phyloP scores from a whole-genome alignment of 2,797 vertebrate genomes.

The Anniella stebbinsi region DNA sequence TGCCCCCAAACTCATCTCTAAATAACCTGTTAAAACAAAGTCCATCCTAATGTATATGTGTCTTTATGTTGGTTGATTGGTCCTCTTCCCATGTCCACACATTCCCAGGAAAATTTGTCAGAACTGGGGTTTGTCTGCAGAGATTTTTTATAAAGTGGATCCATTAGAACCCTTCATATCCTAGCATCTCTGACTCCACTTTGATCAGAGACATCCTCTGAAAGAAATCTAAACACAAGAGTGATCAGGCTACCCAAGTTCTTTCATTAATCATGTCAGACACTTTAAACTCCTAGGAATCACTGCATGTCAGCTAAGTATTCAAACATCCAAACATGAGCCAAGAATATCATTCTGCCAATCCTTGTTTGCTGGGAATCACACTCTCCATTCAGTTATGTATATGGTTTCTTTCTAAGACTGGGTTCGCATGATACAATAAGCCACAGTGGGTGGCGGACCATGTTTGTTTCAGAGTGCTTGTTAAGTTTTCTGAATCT shows the following conservation, averaged over 20 bases:
- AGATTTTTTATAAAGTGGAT: slow-evolving; percentile 77
- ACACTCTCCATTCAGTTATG: not conserved
- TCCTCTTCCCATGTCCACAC: slow-evolving; percentile 65
- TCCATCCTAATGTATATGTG: slow-evolving; percentile 39
- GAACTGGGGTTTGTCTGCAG: slow-evolving; percentile 73
- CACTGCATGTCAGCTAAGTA: slow-evolving; percentile 56
- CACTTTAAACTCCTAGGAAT: slow-evolving; percentile 70
- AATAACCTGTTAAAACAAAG: slow-evolving; percentile 73
- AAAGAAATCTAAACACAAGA: slow-evolving; percentile 48
- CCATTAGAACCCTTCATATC: slow-evolving; percentile 65
- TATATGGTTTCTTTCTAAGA: not conserved
- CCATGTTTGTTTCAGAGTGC: too few species aligned
- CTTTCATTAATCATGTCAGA: slow-evolving; percentile 71
- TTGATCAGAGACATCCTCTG: slow-evolving; percentile 69
- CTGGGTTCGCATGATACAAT: too few species aligned
- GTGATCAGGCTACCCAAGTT: slow-evolving; percentile 70
- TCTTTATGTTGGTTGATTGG: slow-evolving; percentile 33
- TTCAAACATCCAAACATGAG: slow-evolving; percentile 69
- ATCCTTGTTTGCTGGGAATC: not conserved
- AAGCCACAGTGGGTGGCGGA: too few species aligned
- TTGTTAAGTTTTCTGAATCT: too few species aligned
- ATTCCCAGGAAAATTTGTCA: slow-evolving; percentile 59
- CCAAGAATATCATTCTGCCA: slow-evolving; percentile 37
- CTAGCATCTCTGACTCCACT: slow-evolving; percentile 66
- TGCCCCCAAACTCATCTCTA: slow-evolving; percentile 55